Percentiles rank a stretch among this genome's conserved stretches.
phyloP scores from a whole-genome alignment of 2,888 invertebrate species.

The Sylvicola cinctus region DNA sequence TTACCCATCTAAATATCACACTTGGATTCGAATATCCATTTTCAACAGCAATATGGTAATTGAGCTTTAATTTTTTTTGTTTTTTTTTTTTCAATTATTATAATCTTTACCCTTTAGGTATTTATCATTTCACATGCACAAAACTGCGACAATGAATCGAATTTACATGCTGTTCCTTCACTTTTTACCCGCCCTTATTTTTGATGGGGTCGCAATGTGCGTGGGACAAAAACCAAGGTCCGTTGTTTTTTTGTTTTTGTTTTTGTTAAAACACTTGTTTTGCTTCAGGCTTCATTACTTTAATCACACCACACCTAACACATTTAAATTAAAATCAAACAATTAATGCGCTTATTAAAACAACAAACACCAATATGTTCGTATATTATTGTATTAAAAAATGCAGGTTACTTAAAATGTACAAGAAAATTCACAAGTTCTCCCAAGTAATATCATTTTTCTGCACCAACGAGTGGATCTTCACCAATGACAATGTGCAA shows the following conservation, averaged over 20 bases:
- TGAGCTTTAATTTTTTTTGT: not conserved
- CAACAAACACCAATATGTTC: too few relatives aligned
- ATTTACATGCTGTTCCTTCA: conserved; percentile 44
- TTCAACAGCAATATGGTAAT: conserved; percentile 32
- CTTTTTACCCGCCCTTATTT: conserved; percentile 43
- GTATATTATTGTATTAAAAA: not conserved
- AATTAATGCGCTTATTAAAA: too few relatives aligned
- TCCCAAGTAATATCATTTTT: conserved; percentile 51
- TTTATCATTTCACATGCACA: conserved; percentile 34
- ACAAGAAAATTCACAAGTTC: conserved; percentile 55
- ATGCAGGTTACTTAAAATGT: conserved; percentile 46
- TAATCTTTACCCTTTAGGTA: conserved; percentile 21
- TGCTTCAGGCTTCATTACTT: too few relatives aligned
- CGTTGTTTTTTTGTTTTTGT: too few relatives aligned
- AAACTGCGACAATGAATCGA: conserved; percentile 28
- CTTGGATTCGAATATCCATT: conserved; percentile 31
- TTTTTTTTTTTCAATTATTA: not conserved
- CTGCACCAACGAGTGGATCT: conserved; percentile 43
- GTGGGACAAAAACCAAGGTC: conserved; percentile 45
- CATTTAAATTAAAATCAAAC: too few relatives aligned
- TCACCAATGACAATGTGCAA: conserved; percentile 37
- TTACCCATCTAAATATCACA: conserved; percentile 28
- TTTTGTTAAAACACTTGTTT: too few relatives aligned
- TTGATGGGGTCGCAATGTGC: conserved; percentile 38
- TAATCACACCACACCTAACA: too few relatives aligned